These are phyloP conservation scores for Geotrypetes seraphini DNA, from an alignment of 2,797 vertebrate species.

Conservation along the genomic window DNA sequence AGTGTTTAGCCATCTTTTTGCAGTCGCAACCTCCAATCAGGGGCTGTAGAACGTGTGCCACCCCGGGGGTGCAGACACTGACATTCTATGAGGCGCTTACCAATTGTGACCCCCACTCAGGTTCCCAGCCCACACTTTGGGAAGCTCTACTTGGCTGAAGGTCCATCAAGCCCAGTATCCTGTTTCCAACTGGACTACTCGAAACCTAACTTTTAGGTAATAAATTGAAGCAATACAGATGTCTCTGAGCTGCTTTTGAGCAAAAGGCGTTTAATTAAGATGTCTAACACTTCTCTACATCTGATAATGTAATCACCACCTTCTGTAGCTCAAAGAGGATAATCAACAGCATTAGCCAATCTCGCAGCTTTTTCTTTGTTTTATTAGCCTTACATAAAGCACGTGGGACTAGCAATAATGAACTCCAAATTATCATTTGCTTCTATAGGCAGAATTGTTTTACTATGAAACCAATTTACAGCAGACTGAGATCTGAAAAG, in stretches of 20 bases:
- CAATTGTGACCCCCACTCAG: too few relatives aligned
- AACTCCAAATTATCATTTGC: neutral
- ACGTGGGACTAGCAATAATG: neutral
- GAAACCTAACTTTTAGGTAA: slow-evolving; percentile 17
- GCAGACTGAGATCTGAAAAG: neutral
- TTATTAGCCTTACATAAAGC: slow-evolving; percentile 5
- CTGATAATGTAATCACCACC: slow-evolving; percentile 51
- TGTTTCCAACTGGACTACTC: slow-evolving; percentile 15
- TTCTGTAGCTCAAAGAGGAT: slow-evolving; percentile 45
- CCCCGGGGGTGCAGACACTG: too few relatives aligned
- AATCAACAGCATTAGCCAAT: slow-evolving; percentile 30
- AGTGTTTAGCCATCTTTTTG: too few relatives aligned
- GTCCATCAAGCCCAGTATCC: slow-evolving; percentile 15
- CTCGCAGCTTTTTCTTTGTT: slow-evolving; percentile 3
- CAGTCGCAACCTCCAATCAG: too few relatives aligned
- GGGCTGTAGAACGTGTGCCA: too few relatives aligned
- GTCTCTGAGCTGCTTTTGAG: slow-evolving; percentile 29
- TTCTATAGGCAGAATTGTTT: neutral
- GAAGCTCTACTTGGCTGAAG: too few relatives aligned
- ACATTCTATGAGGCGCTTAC: too few relatives aligned
- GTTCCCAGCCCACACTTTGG: too few relatives aligned
- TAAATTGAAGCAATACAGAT: slow-evolving; percentile 23
- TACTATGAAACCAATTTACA: neutral
- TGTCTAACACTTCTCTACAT: slow-evolving; percentile 45
- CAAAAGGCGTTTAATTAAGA: slow-evolving; percentile 67